These are phyloP conservation scores for Ophion costatus DNA, from an alignment of 2,888 invertebrate genomes.

Conservation along the genomic window DNA sequence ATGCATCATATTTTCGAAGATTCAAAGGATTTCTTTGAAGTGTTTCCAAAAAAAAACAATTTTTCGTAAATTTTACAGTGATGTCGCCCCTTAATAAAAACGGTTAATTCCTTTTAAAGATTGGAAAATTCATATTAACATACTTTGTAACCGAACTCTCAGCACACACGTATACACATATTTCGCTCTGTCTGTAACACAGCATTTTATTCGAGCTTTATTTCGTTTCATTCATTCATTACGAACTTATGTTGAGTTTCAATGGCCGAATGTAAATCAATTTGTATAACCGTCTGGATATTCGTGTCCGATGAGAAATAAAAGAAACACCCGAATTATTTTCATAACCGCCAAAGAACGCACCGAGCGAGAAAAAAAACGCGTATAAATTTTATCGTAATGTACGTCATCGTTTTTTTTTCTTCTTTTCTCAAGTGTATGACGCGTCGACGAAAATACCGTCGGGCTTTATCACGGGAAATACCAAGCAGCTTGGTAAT, in stretches of 20 bases:
- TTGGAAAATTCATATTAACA: too few relatives aligned
- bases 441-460: conserved; percentile 91
- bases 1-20: too few relatives aligned
- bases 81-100: too few relatives aligned
- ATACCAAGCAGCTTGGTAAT: conserved; percentile 89
- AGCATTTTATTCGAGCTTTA: background rate
- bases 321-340: background rate
- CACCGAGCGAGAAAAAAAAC: background rate
- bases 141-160: too few relatives aligned
- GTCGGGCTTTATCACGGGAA: conserved; percentile 88
- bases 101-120: background rate
- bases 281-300: background rate
- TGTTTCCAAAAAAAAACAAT: too few relatives aligned
- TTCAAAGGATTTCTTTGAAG: too few relatives aligned
- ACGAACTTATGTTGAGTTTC: background rate
- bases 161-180: too few relatives aligned
- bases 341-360: background rate
- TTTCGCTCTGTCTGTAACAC: too few relatives aligned
- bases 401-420: background rate
- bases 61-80: too few relatives aligned
- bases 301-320: too few relatives aligned
- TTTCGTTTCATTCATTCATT: background rate
- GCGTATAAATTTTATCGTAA: background rate
- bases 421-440: conserved; percentile 86
- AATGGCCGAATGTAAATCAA: background rate